Evolutionary conservation across 92 coral and sea anemone species (phyloP).

Genomic region (Zoanthus gigantus): DNA sequence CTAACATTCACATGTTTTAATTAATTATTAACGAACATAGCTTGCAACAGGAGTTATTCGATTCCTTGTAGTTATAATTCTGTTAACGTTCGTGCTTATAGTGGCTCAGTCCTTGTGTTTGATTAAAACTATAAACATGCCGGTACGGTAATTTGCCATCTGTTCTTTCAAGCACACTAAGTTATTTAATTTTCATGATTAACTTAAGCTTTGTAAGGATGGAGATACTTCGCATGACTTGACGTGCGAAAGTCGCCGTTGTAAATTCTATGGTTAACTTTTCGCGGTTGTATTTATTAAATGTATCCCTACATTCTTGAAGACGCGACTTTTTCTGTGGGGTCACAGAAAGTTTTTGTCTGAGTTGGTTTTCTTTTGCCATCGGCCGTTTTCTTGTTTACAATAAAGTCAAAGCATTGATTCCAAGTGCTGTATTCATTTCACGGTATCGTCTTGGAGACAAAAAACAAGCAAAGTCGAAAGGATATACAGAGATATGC

Average conservation of each 20-base stretch:
- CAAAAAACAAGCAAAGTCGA: too few relatives aligned
- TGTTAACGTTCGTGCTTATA: not conserved
- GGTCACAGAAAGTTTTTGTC: too few relatives aligned
- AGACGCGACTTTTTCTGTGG: too few relatives aligned
- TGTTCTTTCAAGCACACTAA: not conserved
- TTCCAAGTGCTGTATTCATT: too few relatives aligned
- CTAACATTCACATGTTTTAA: not conserved
- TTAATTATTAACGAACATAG: not conserved
- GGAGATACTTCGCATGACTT: not conserved
- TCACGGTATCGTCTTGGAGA: too few relatives aligned
- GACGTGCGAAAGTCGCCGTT: not conserved
- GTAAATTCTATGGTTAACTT: not conserved
- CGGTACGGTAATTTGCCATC: not conserved
- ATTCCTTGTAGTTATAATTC: not conserved
- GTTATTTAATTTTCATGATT: not conserved
- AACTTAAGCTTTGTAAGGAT: not conserved
- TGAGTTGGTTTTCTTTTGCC: too few relatives aligned
- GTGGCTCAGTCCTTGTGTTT: conserved; percentile 3
- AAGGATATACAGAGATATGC: too few relatives aligned
- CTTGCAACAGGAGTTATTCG: not conserved
- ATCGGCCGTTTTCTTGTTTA: too few relatives aligned
- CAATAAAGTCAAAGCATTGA: too few relatives aligned
- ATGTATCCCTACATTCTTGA: not conserved
- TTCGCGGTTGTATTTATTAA: not conserved
- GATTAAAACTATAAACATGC: not conserved